These are phyloP conservation scores for Aphelenchoides avenae DNA, from an alignment of 1,140 invertebrate genomes.

Conservation along the genomic window DNA sequence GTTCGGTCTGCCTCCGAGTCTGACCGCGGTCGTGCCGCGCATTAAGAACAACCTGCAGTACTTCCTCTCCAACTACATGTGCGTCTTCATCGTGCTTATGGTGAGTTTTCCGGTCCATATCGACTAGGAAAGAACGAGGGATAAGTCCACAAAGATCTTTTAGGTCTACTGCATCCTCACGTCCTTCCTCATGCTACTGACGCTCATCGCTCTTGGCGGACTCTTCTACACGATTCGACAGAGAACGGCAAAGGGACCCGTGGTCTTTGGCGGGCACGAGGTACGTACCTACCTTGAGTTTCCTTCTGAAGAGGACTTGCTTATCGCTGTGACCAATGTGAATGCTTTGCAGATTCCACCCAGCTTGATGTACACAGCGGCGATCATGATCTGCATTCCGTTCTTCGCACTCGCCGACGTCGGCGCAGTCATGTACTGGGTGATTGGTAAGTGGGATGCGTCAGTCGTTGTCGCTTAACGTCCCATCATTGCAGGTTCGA, in stretches of 20 bases:
- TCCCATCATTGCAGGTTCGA: conserved; percentile 15
- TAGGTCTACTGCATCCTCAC: conserved; percentile 39
- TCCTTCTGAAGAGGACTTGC: not conserved
- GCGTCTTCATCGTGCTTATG: conserved; percentile 35
- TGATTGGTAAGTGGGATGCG: conserved; percentile 39
- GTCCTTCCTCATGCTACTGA: conserved; percentile 40
- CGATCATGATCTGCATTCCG: conserved; percentile 39
- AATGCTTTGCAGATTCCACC: conserved; percentile 27
- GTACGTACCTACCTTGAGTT: conserved; percentile 15
- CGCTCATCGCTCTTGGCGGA: conserved; percentile 29
- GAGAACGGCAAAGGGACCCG: conserved; percentile 34
- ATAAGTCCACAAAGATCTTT: conserved; percentile 12
- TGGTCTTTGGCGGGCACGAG: conserved; percentile 32
- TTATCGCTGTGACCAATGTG: not conserved
- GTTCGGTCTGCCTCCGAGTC: conserved; percentile 25
- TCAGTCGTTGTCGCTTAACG: too few species aligned
- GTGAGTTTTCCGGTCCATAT: conserved; percentile 12
- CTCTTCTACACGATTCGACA: conserved; percentile 39
- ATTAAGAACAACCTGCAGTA: conserved; percentile 37
- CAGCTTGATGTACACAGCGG: conserved; percentile 36
- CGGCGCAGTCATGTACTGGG: conserved; percentile 41
- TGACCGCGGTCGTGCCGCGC: conserved; percentile 16
- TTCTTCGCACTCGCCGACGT: conserved; percentile 39
- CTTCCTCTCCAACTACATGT: conserved; percentile 40
- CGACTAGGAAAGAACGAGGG: not conserved